A percentile compares a stretch with the other conserved stretches of the same genome.
These are phyloP conservation scores for Virgularia gustaviana DNA, from an alignment of 92 coral and sea anemone species.

Conservation along the genomic window DNA sequence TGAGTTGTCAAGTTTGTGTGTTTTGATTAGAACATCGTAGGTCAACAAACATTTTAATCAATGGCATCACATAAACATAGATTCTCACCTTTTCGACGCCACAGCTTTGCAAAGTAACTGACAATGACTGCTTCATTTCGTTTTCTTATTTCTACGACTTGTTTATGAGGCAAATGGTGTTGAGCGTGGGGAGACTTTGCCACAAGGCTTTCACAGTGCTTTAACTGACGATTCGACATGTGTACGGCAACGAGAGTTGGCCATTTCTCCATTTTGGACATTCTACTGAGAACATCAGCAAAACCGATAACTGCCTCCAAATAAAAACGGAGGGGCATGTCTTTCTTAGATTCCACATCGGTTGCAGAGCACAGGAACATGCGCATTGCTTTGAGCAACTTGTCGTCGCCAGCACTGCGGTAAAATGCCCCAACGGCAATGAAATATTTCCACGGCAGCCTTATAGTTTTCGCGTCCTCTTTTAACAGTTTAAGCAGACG, in stretches of 20 bases:
- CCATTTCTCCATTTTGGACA: background rate
- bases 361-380: conserved; percentile 3
- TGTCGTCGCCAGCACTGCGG: background rate
- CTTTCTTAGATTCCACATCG: background rate
- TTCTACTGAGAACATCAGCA: conserved; percentile 15
- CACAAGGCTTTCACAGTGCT: conserved; percentile 4
- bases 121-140: background rate
- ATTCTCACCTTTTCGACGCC: background rate
- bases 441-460: background rate
- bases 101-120: background rate
- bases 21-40: no score
- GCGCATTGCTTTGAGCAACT: background rate
- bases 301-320: conserved; percentile 29
- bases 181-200: background rate
- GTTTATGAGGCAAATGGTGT: conserved; percentile 15
- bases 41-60: no score
- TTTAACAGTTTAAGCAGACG: background rate
- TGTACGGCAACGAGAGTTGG: conserved; percentile 2
- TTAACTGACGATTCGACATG: conserved; percentile 15
- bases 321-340: background rate
- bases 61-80: background rate
- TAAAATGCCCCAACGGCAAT: conserved; percentile 20
- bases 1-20: no score
- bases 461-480: background rate
- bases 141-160: background rate